Conservation (phyloP, 64 coral and sea anemone species). For the Montipora capricornis region DNA sequence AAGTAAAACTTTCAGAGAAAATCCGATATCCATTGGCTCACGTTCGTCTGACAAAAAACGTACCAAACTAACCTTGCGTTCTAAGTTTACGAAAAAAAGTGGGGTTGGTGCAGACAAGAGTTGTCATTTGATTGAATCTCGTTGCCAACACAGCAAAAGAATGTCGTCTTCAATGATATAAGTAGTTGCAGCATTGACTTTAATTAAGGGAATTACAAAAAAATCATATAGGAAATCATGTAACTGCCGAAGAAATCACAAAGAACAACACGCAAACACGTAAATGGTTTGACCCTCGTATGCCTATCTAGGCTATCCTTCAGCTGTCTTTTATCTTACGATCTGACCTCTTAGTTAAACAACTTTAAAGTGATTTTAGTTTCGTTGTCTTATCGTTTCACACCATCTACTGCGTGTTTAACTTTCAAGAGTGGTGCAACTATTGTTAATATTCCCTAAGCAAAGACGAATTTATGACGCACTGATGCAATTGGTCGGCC, state of each 20-base stretch:
- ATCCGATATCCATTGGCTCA: no score
- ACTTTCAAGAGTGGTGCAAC: slow-evolving; percentile 83
- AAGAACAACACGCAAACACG: slow-evolving; percentile 72
- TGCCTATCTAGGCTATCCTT: neutral
- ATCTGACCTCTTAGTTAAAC: slow-evolving; percentile 68
- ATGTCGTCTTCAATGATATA: slow-evolving; percentile 90
- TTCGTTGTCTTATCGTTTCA: slow-evolving; percentile 92
- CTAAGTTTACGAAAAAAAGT: neutral
- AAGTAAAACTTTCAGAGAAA: no score
- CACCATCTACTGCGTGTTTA: slow-evolving; percentile 85
- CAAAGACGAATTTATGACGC: slow-evolving; percentile 77
- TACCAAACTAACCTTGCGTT: neutral
- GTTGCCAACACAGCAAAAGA: slow-evolving; percentile 81
- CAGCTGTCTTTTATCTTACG: slow-evolving; percentile 60
- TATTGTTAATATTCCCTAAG: slow-evolving; percentile 88
- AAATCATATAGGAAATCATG: slow-evolving; percentile 77
- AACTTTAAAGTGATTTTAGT: slow-evolving; percentile 63
- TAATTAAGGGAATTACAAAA: slow-evolving; percentile 92
- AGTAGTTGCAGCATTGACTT: slow-evolving; percentile 85
- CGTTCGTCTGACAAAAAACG: no score
- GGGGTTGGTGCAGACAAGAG: neutral
- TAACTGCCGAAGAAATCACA: slow-evolving; percentile 30
- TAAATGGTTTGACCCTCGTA: neutral
- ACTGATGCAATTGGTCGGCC: slow-evolving; percentile 73
- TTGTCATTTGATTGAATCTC: slow-evolving; percentile 50